Percentiles rank a stretch among this genome's conserved stretches.
Evolutionary conservation across 30 jellyfish, hydroid and myxozoan genomes (phyloP).

Genomic region (Turritopsis dohrnii): DNA sequence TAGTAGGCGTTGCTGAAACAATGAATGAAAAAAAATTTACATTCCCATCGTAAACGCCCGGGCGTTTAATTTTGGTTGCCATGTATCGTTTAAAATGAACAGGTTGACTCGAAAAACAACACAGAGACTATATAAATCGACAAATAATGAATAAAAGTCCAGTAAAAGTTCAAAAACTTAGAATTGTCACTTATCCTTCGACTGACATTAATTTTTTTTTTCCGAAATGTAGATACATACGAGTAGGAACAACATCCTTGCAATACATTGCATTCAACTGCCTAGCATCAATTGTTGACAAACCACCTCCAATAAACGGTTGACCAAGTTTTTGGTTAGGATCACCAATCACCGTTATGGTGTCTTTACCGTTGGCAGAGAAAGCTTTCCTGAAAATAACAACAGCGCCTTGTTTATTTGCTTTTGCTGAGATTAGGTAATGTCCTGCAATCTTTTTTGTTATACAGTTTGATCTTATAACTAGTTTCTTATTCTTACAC

Average conservation of each 20-base stretch:
- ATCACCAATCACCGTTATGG: background rate
- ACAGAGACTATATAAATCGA: too few species aligned
- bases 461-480: background rate
- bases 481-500: too few species aligned
- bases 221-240: background rate
- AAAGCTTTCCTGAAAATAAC: background rate
- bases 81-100: too few species aligned
- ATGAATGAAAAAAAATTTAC: too few species aligned
- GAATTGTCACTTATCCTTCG: too few species aligned
- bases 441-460: background rate
- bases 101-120: too few species aligned
- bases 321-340: background rate
- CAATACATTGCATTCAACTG: background rate
- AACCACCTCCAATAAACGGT: background rate
- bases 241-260: background rate
- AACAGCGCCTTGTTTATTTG: background rate
- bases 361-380: background rate
- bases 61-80: background rate
- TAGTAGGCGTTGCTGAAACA: background rate
- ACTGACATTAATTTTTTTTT: too few species aligned
- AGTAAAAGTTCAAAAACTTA: background rate
- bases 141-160: background rate
- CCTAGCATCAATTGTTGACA: background rate
- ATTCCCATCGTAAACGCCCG: too few species aligned
- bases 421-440: too few species aligned